Evolutionary conservation across 2,888 invertebrate genomes (phyloP).

Genomic region (Philaethria dido): DNA sequence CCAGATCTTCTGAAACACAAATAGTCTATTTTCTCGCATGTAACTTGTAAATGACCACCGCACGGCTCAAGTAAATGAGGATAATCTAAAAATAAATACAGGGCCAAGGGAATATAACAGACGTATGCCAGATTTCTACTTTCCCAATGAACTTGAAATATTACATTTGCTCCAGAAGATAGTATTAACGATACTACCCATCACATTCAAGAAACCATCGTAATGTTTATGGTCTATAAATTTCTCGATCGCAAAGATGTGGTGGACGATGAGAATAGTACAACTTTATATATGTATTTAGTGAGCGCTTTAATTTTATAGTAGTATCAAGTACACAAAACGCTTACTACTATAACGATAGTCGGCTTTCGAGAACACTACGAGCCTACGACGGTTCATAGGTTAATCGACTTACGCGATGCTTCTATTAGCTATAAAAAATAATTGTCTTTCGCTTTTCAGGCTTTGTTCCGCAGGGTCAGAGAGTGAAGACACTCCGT

Average conservation of each 20-base stretch:
- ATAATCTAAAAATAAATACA: slow-evolving; percentile 45
- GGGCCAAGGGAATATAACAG: slow-evolving; percentile 42
- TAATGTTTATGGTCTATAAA: slow-evolving; percentile 41
- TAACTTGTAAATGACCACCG: slow-evolving; percentile 50
- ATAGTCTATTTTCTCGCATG: slow-evolving; percentile 59
- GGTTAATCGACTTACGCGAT: not conserved
- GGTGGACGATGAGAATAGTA: slow-evolving; percentile 21
- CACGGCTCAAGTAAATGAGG: slow-evolving; percentile 34
- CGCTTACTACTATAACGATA: not conserved
- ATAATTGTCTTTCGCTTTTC: not conserved
- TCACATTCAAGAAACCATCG: slow-evolving; percentile 41
- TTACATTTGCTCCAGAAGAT: slow-evolving; percentile 39
- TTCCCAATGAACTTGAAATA: slow-evolving; percentile 54
- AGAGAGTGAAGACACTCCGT: too few species aligned
- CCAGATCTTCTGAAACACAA: slow-evolving; percentile 71
- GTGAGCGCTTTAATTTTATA: slow-evolving; percentile 18
- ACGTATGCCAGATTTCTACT: slow-evolving; percentile 59
- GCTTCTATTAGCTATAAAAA: not conserved
- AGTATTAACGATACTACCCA: slow-evolving; percentile 41
- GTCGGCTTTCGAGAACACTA: slow-evolving; percentile 3
- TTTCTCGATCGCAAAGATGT: slow-evolving; percentile 32
- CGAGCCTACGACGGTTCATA: not conserved
- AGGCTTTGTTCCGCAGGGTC: too few species aligned
- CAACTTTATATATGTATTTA: slow-evolving; percentile 23
- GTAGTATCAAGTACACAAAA: slow-evolving; percentile 7